Evolutionary conservation across 2,888 invertebrate genomes (phyloP), one percentile per base, ranked within the genome.

Genomic region (Harpalus rufipes): DNA sequence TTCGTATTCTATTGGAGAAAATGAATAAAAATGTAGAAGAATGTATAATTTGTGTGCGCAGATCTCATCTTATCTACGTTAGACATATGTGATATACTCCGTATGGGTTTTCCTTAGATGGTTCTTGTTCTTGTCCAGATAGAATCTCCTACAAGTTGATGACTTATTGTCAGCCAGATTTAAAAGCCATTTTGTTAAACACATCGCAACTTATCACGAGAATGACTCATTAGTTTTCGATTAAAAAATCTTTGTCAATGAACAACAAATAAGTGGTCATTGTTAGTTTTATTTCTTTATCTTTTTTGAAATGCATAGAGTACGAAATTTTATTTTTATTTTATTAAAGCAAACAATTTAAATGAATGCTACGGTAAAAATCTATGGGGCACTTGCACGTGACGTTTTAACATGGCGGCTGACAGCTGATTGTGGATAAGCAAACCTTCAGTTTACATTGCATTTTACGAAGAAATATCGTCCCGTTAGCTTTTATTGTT

Each of bases 41-140:
- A 74, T 74, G 16, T 74, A 74, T 74, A 74, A 74, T 74, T 74
- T 74, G 72, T 74, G 72, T 44, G 72, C 72, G 16, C 51, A 74
- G 72, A 74, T 74, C 41, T 74, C 44, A 74, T 74, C 72, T 74
- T 74, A 74, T 74, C 72, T 74, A 7, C 16, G 16, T 74, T 74
- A 41, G 72, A 74, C 72, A 74, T 16, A 1, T 16, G 72, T 44
- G 44, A 74, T 74, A 44, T 74, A 74, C 72, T 74, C 32, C 44
- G 72, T 74, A 74, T 74, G 18, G 72, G 14, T 12, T 12, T 18
- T 74, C 72, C 72, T 14, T 44, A 74, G 72, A 74, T 74, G 51
- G 44, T 74, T 74, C 72, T 74, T 74, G 72, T 74, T 41, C 41
- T 74, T 74, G 72, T 74, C 72, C 6, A 74, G 72, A 74, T 74